Evolutionary conservation across 2,888 invertebrate genomes (phyloP), one percentile per base, ranked within the genome.

Genomic region (Noctua janthina): DNA sequence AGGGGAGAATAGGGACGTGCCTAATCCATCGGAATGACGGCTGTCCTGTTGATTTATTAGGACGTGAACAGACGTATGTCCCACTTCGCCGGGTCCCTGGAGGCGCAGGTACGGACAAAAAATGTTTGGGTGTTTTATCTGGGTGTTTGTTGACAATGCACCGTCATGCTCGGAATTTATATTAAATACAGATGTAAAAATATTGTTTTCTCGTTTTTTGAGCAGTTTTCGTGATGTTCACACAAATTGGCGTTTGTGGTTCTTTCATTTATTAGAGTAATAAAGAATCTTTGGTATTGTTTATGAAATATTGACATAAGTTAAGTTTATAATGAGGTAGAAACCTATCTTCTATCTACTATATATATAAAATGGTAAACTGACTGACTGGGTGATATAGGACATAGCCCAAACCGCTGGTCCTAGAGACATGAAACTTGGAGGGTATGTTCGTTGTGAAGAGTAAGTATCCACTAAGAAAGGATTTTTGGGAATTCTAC

Each of bases 131-230:
- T 95, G 95, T 94, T 72, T 87, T 76, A 49, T 75, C 90, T 93
- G 95, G 95, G 95, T 95, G 95, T 94, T 93, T 96, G 95, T 96
- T 96, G 96, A 96, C 95, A 95, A 91, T 90, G 89, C 91, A 90
- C 91, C 92, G 94, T 93, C 93, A 94, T 89, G 94, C 91, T 92
- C 90, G 87, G 89, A 91, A 90, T 90, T 89, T 89, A 83, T 90
- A 68, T 88, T 85, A 86, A 89, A 90, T 88, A 86, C 82, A 74
- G 75, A 68, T 59, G 81, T 74, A 86, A 86, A 84, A 76, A 81
- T 78, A 43, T 69, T 83, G 74, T 81, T 83, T 82, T 72, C 11
- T 29, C 35, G 43, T 77, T 56, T 85, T 80, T 76, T 83, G 79
- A 80, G 64, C 51, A 72, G 64, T 77, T 78, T 29, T 81, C 71